Evolutionary conservation across 1,140 invertebrate genomes (phyloP), one percentile per base, ranked within the genome.

Genomic region (Oryctes rhinoceros): DNA sequence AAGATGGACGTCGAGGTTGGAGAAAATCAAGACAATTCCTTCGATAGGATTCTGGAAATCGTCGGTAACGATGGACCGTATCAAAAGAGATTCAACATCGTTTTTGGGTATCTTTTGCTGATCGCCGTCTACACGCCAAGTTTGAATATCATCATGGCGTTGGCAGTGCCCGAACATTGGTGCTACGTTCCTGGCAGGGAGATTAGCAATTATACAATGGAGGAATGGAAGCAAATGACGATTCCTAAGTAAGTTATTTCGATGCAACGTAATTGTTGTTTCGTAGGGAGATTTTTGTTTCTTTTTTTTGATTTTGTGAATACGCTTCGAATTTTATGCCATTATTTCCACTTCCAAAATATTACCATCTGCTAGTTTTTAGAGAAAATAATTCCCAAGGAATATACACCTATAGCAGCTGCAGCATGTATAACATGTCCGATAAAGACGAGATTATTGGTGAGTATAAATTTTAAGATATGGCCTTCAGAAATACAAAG

Each of bases 141-240:
- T 79, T 88, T 89, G 84, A 91, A 90, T 79, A 85, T 90, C 7
- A 87, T 91, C 24, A 84, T 91, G 81, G 88, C 89, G 1, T 84
- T 91, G 39, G 87, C 88, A 15, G 86, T 89, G 79, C 91, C 90
- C 0, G 89, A 91, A 49, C 90, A 91, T 79, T 91, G 90, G 90
- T 91, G 91, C 81, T 84, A 87, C 47, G 89, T 91, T 13, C 87
- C 90, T 0, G 89, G 90, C 20, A 84, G 87, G 39, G 87, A 89
- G 37, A 79, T 83, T 1, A 87, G 88, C 3, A 90, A 90, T 83
- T 87, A 87, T 30, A 86, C 88, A 0, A n/a, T 88, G 15, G 85
- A 88, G 4, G 81, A 89, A 80, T 91, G 90, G 90, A 89, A 88
- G 65, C 82, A 85, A 4, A 79, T 90, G 4, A 90, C 88, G 7